Percentiles rank a stretch among this genome's conserved stretches.
Evolutionary conservation across 2,888 invertebrate species (phyloP).

Genomic region (Orchestes rusci): DNA sequence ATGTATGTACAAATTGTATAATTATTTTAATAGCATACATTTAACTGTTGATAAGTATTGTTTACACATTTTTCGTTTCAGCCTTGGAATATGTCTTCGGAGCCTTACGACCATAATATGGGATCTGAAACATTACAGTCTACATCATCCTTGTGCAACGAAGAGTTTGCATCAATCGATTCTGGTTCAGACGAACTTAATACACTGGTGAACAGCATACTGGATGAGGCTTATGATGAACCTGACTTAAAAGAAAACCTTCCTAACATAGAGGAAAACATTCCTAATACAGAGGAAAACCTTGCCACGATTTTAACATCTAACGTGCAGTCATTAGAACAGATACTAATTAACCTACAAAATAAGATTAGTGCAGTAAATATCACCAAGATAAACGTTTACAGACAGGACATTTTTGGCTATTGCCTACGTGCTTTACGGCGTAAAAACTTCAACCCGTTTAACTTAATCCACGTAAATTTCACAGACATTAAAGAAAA

Average conservation of each 20-base stretch:
- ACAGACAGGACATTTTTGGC: not conserved
- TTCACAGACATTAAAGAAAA: slow-evolving; percentile 19
- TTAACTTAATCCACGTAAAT: slow-evolving; percentile 22
- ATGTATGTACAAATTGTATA: not conserved
- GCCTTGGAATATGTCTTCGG: not conserved
- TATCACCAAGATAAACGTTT: not conserved
- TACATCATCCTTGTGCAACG: not conserved
- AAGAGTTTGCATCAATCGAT: not conserved
- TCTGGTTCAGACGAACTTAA: not conserved
- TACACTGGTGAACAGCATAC: not conserved
- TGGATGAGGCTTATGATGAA: not conserved
- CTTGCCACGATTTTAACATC: not conserved
- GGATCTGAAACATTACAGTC: not conserved
- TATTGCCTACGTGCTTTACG: not conserved
- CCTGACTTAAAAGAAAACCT: too few relatives aligned
- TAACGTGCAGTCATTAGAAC: not conserved
- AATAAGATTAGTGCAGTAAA: not conserved
- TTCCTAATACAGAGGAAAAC: not conserved
- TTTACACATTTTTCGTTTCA: not conserved
- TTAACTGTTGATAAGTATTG: not conserved
- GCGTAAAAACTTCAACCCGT: not conserved
- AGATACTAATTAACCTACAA: not conserved
- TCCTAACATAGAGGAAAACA: not conserved
- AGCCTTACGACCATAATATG: not conserved
- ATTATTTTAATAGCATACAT: not conserved